Conservation (phyloP, 2,888 invertebrate genomes). For the Ochropacha duplaris region DNA sequence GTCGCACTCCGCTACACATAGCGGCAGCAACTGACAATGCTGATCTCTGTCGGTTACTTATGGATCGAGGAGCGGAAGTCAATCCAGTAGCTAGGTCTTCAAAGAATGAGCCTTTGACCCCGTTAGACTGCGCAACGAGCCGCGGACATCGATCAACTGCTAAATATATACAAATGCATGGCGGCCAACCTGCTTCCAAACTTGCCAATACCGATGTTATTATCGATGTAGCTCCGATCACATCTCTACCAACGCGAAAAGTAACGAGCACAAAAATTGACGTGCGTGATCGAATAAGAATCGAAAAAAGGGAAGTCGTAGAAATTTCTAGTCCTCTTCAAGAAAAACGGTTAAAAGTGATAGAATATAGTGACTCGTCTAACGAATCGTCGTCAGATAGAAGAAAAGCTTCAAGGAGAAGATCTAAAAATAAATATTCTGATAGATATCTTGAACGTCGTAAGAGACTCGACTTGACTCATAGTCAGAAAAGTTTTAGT, state of each 20-base stretch:
- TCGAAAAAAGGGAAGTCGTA: constrained; percentile 78
- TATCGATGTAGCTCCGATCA: constrained; percentile 71
- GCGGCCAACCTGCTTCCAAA: constrained; percentile 91
- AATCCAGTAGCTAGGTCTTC: constrained; percentile 92
- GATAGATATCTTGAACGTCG: constrained; percentile 60
- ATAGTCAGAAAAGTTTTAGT: constrained; percentile 75
- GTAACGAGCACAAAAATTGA: constrained; percentile 81
- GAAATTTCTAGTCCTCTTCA: constrained; percentile 71
- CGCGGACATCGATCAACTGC: constrained; percentile 95
- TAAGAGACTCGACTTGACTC: constrained; percentile 51
- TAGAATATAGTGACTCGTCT: constrained; percentile 60
- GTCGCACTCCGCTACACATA: constrained; percentile 95
- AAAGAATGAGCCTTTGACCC: constrained; percentile 93
- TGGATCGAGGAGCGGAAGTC: constrained; percentile 93
- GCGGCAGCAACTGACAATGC: constrained; percentile 97
- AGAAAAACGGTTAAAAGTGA: constrained; percentile 55
- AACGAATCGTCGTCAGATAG: constrained; percentile 76
- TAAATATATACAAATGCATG: constrained; percentile 95
- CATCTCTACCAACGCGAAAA: constrained; percentile 69
- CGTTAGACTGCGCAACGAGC: constrained; percentile 94
- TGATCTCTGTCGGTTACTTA: constrained; percentile 93
- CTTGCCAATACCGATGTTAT: constrained; percentile 78
- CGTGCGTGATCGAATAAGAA: constrained; percentile 74
- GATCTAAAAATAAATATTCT: constrained; percentile 49
- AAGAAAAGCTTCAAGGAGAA: constrained; percentile 46